Evolutionary conservation across 2,888 invertebrate species (phyloP), one percentile per base, ranked within the genome.

Genomic region (Bembecia ichneumoniformis): DNA sequence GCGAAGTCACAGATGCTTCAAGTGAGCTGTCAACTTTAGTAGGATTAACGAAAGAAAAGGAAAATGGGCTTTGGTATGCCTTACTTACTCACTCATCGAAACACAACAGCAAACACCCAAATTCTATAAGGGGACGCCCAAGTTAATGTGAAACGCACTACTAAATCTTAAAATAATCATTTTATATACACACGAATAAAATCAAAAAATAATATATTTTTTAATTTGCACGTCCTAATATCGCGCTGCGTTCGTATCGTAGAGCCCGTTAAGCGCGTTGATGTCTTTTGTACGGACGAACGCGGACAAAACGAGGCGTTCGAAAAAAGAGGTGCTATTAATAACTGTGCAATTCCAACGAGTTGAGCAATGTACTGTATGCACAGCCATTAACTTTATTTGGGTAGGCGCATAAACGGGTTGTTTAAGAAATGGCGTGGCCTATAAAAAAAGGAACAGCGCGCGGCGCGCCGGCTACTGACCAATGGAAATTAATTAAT

Each of bases 401-500:
- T 40, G 40, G 40, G 40, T 40, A 40, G 40, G 40, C 14, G 14
- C 14, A 40, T 5, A 40, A 40, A 13, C 14, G 40, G 14, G 13
- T n/a, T 40, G 40, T 13, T 13, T 40, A 40, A 40, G 14, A 40
- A 40, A 40, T 40, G 14, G 13, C 40, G 14, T n/a, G 4, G 40
- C n/a, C 13, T 40, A 40, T 40, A 40, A 40, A 40, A 40, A 40
- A 40, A 14, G 40, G n/a, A 40, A n/a, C 5, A 40, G 14, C n/a
- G 15, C 11, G 16, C 14, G 11, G 11, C 13, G 44, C 44, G 44
- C 44, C 17, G 16, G 58, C 56, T 28, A 28, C 28, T 67, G 62
- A 65, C 77, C 76, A 79, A 80, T 77, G 68, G 62, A 66, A 73
- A 72, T 66, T 70, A 76, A 78, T 78, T 78, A 77, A 73, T 73